Evolutionary conservation across 1,140 invertebrate genomes (phyloP).

Genomic region (Belonocnema kinseyi): DNA sequence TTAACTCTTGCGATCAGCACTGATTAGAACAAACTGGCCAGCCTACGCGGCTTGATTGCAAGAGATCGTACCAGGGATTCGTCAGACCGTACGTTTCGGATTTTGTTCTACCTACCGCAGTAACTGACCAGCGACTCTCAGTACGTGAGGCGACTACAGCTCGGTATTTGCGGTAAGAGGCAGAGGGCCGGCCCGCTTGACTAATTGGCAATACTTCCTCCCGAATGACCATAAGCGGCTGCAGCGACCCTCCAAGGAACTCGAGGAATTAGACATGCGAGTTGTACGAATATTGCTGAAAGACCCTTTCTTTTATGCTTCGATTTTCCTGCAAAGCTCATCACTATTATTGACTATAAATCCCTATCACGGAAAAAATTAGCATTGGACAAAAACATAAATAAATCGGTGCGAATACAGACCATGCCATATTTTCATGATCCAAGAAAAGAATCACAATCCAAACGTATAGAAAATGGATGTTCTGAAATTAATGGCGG

Average conservation of each 20-base stretch:
- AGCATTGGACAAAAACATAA: too few species aligned
- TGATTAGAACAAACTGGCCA: conserved; percentile 75
- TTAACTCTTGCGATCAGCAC: conserved; percentile 71
- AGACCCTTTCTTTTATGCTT: conserved; percentile 34
- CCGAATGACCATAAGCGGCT: conserved; percentile 57
- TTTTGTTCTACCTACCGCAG: conserved; percentile 57
- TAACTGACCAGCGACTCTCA: conserved; percentile 46
- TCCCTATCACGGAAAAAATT: too few species aligned
- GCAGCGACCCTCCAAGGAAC: conserved; percentile 16
- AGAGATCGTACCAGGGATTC: conserved; percentile 56
- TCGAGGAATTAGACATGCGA: conserved; percentile 49
- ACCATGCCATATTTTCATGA: too few species aligned
- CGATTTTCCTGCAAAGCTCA: neutral
- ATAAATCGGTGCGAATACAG: too few species aligned
- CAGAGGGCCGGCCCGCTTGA: conserved; percentile 51
- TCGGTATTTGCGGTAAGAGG: conserved; percentile 45
- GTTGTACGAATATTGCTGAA: conserved; percentile 46
- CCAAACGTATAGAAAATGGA: too few species aligned
- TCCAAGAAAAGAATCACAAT: too few species aligned
- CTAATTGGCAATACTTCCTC: conserved; percentile 66
- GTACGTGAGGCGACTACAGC: conserved; percentile 60
- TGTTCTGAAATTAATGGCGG: too few species aligned
- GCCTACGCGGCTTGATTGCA: conserved; percentile 73
- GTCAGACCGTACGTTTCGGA: conserved; percentile 47
- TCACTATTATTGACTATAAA: too few species aligned